Conservation (phyloP, 1,140 invertebrate species). For the Calliphora vicina region DNA sequence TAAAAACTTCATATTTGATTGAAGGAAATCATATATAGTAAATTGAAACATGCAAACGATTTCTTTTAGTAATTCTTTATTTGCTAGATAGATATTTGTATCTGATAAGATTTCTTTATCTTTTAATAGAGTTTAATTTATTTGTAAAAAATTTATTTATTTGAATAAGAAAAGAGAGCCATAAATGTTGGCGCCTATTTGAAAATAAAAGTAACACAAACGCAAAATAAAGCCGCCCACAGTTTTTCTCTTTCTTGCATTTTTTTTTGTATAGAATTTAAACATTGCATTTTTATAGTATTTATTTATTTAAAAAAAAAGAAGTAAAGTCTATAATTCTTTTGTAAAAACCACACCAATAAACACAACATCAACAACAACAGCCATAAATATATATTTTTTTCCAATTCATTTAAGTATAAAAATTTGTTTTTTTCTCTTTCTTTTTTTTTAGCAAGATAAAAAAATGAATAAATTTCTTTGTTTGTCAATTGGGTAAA, state of each 20-base stretch:
- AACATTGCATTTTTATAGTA: background rate
- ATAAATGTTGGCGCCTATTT: background rate
- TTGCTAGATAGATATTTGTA: too few species aligned
- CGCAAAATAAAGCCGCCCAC: conserved; percentile 21
- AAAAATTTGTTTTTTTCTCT: too few species aligned
- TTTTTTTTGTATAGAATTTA: background rate
- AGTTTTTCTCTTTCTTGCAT: background rate
- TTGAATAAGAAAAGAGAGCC: background rate
- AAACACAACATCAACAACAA: conserved; percentile 30
- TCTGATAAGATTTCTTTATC: background rate
- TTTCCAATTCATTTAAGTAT: background rate
- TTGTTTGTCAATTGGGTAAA: conserved; percentile 32
- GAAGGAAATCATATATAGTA: too few species aligned
- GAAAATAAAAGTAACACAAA: background rate
- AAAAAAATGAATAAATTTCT: conserved; percentile 7
- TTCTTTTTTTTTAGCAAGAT: too few species aligned
- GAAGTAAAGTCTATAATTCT: background rate
- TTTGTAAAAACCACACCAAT: conserved; percentile 22
- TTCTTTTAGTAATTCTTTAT: too few species aligned
- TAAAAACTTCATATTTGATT: too few species aligned
- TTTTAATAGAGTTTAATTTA: too few species aligned
- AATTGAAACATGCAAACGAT: too few species aligned
- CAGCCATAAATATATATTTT: conserved; percentile 21
- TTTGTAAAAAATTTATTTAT: too few species aligned
- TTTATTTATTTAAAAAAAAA: background rate